phyloP scores from a whole-genome alignment of 1,140 invertebrate species.

The Heliconius melpomene region DNA sequence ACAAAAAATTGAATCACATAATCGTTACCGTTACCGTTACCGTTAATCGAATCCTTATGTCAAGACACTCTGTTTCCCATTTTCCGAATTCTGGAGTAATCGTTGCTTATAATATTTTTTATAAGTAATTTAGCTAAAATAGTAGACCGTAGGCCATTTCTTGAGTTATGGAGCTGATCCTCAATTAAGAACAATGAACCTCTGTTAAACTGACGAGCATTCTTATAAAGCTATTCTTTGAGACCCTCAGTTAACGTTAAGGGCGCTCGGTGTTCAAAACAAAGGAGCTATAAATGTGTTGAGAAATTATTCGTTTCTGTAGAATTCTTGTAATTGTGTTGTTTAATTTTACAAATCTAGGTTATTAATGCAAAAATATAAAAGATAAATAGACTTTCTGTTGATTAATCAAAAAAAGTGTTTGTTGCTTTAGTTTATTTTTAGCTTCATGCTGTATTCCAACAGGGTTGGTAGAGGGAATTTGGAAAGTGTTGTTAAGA shows the following conservation, averaged over 20 bases:
- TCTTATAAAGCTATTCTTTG: conserved; percentile 29
- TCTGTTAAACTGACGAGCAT: conserved; percentile 22
- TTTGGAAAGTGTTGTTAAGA: too few species aligned
- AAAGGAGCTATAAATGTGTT: conserved; percentile 29
- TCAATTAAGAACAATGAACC: conserved; percentile 38
- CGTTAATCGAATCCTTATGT: too few species aligned
- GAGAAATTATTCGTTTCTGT: conserved; percentile 32
- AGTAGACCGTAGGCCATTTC: neutral
- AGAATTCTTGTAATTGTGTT: conserved; percentile 23
- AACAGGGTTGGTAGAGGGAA: too few species aligned
- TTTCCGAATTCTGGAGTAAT: too few species aligned
- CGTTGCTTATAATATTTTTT: neutral
- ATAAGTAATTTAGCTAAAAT: neutral
- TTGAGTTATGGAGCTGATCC: neutral
- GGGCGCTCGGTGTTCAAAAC: conserved; percentile 23
- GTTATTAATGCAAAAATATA: neutral
- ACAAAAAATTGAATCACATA: too few species aligned
- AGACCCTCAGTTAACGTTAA: conserved; percentile 27
- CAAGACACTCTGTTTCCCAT: too few species aligned
- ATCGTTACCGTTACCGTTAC: too few species aligned
- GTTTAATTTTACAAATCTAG: conserved; percentile 6
- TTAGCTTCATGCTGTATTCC: too few species aligned
- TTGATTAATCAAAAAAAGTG: neutral
- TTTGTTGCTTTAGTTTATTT: too few species aligned
- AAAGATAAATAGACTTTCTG: neutral